Base-by-base conservation (phyloP, 2,113 vertebrate species). In the Erythrocercus mccallii region DNA sequence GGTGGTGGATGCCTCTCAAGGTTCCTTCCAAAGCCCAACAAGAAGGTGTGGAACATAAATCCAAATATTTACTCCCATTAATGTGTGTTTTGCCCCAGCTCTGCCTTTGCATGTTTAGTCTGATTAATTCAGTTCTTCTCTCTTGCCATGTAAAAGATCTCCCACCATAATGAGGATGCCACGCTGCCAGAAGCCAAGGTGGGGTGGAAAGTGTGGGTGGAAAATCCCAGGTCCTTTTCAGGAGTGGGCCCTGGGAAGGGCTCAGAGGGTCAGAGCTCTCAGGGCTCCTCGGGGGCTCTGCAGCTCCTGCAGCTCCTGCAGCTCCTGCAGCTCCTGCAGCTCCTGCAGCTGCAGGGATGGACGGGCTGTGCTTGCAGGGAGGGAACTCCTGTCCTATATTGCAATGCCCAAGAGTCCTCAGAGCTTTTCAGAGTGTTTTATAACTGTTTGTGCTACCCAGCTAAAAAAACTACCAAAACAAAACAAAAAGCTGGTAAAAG, bases 401-500 rank as follows among this genome's bases (percentile, higher is more conserved):
- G 58, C 83, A 70, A 37, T 48, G 35, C 88, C 69, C 88, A 62
- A 11, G 71, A 60, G 83, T 2, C 69, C 15, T 5, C 22, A 22
- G n/a, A 57, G 33, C 33, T 88, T 40, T 31, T 12, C 48, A 4
- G 31, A 3, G n/a, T 38, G 78, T 35, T 88, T 69, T 24, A 47
- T 3, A 56, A 62, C 62, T 72, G 33, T 42, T 81, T 51, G 70
- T 86, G 87, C 72, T 65, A 8, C 12, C 15, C 70, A 7, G 35
- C 20, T 25, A 14, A 72, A 77, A 81, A 79, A 79, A 47, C 38
- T 25, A 76, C 54, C 50, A 42, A 70, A 93, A 69, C 62, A 77
- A 90, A 61, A 65, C 81, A 80, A 88, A 92, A 83, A 86, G 54
- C 85, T 83, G 61, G 76, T 51, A 48, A 90, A 93, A 72, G 85